Conservation (phyloP, 1,140 invertebrate genomes). For the Calosoma granatense region DNA sequence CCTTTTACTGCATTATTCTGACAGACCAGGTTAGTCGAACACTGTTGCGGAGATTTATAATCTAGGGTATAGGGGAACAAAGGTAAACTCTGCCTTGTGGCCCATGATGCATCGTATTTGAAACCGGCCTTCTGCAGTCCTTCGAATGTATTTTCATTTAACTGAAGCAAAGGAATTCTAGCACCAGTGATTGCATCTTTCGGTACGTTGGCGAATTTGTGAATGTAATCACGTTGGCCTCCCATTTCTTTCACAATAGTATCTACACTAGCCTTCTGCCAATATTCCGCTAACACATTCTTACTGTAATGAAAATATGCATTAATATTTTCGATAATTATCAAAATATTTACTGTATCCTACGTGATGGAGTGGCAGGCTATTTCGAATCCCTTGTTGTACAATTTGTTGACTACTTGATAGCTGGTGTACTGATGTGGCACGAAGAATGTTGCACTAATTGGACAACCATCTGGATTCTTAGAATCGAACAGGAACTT, state of each 20-base stretch:
- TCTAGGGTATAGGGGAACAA: conserved; percentile 57
- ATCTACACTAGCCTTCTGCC: conserved; percentile 18
- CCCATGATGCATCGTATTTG: conserved; percentile 54
- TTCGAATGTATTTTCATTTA: conserved; percentile 38
- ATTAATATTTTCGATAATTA: not conserved
- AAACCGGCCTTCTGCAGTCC: conserved; percentile 41
- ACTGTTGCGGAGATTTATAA: conserved; percentile 49
- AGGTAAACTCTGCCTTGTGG: conserved; percentile 36
- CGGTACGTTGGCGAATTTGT: conserved; percentile 25
- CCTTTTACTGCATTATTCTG: conserved; percentile 49
- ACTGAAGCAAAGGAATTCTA: conserved; percentile 24
- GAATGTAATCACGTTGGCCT: conserved; percentile 22
- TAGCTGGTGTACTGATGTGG: conserved; percentile 64
- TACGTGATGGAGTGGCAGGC: conserved; percentile 53
- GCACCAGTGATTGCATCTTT: conserved; percentile 20
- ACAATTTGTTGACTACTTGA: conserved; percentile 47
- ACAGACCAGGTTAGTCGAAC: conserved; percentile 45
- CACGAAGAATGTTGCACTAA: conserved; percentile 54
- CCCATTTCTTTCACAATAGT: conserved; percentile 22
- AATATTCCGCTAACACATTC: conserved; percentile 43
- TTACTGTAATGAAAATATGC: conserved; percentile 45
- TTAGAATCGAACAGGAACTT: conserved; percentile 44
- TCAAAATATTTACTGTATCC: conserved; percentile 20
- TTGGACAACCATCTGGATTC: conserved; percentile 53
- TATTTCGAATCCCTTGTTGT: conserved; percentile 56